Evolutionary conservation across 1,140 invertebrate species (phyloP).

Genomic region (Bombus confusus): DNA sequence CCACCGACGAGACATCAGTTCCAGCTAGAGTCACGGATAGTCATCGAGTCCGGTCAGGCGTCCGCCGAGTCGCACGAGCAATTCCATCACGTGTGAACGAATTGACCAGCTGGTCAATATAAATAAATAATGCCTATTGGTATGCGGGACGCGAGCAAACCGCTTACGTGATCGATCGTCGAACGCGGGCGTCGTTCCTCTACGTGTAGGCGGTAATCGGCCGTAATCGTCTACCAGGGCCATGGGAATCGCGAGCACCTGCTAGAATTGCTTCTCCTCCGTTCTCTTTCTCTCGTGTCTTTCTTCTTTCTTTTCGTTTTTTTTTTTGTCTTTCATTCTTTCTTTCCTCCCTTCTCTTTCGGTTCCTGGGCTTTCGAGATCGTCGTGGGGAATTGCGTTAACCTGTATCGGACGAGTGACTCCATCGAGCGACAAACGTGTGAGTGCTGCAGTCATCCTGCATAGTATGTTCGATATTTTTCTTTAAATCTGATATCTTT

Average conservation of each 20-base stretch:
- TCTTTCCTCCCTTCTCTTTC: neutral
- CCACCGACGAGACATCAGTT: no score
- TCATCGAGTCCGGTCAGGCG: neutral
- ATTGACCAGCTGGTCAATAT: conserved; percentile 78
- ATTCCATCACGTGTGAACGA: conserved; percentile 78
- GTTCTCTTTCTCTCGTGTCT: neutral
- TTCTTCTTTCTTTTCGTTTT: neutral
- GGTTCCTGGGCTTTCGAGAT: neutral
- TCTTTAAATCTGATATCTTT: no score
- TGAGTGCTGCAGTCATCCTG: no score
- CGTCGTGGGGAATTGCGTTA: neutral
- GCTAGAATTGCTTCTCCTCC: conserved; percentile 34
- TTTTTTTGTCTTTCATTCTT: neutral
- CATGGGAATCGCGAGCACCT: conserved; percentile 57
- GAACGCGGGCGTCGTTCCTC: conserved; percentile 55
- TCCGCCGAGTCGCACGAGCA: conserved; percentile 51
- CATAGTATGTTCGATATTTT: no score
- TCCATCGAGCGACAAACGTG: no score
- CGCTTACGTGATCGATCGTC: conserved; percentile 76
- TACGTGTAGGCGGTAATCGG: conserved; percentile 63
- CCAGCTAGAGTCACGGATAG: neutral
- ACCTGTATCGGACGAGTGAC: neutral
- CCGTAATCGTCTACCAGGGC: conserved; percentile 63
- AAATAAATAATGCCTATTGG: conserved; percentile 77
- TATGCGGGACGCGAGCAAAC: conserved; percentile 69